Evolutionary conservation across 2,797 vertebrate species (phyloP).

Genomic region (Pogoniulus pusillus): DNA sequence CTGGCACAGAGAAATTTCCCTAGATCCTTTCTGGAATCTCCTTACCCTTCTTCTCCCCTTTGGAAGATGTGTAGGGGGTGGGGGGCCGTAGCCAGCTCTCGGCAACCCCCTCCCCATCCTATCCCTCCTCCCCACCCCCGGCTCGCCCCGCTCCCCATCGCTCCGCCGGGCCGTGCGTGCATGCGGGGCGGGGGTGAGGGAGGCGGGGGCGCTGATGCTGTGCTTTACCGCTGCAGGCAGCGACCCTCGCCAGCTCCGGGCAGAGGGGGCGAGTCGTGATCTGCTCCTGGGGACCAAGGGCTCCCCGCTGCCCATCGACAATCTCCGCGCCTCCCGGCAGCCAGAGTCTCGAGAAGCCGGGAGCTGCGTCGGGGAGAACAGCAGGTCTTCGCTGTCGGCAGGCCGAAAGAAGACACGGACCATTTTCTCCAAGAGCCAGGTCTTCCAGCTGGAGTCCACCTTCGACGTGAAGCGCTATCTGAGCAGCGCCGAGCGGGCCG

Average conservation of each 20-base stretch:
- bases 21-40: neutral
- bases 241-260: neutral
- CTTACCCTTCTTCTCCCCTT: neutral
- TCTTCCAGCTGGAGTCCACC: slow-evolving; percentile 93
- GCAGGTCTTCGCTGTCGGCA: slow-evolving; percentile 12
- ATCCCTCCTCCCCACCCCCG: neutral
- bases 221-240: slow-evolving; percentile 23
- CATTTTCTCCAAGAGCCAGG: slow-evolving; percentile 90
- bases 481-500: slow-evolving; percentile 73
- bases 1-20: neutral
- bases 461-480: slow-evolving; percentile 79
- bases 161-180: neutral
- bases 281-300: neutral
- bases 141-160: neutral
- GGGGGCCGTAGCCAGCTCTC: neutral
- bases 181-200: neutral
- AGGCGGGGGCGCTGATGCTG: neutral
- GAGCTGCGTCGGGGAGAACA: slow-evolving; percentile 73
- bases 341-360: neutral
- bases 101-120: neutral
- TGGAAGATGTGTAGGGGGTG: neutral
- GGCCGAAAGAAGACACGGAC: slow-evolving; percentile 83
- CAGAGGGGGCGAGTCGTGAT: neutral
- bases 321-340: slow-evolving; percentile 52
- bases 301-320: neutral